Conservation (phyloP, 2,888 invertebrate species). For the Meteorus cinctellus region DNA sequence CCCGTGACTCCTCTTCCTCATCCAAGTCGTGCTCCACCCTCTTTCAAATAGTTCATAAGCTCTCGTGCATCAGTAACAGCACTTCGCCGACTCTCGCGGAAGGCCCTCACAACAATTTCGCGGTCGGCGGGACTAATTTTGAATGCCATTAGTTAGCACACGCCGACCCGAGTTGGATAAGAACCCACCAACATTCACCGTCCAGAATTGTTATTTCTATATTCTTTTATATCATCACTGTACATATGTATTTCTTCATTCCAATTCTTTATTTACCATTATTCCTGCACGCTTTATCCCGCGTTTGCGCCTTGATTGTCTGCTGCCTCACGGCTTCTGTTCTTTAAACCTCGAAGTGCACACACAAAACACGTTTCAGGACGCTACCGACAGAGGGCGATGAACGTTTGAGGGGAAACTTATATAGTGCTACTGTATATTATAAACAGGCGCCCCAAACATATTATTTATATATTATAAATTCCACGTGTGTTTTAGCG, state of each 20-base stretch:
- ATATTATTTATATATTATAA: constrained; percentile 33
- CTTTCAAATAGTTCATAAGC: constrained; percentile 33
- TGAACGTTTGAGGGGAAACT: background rate
- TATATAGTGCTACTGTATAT: constrained; percentile 52
- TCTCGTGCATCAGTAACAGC: constrained; percentile 31
- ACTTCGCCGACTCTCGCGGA: constrained; percentile 25
- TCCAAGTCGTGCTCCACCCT: constrained; percentile 7
- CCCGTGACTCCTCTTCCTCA: constrained; percentile 24
- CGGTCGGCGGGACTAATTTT: constrained; percentile 71
- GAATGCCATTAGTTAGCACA: constrained; percentile 73
- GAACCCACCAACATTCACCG: background rate
- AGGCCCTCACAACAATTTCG: constrained; percentile 65
- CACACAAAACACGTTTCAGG: constrained; percentile 32
- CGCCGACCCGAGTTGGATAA: constrained; percentile 56
- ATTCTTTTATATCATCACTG: constrained; percentile 17
- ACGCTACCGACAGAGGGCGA: constrained; percentile 44
- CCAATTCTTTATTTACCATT: constrained; percentile 23
- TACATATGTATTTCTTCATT: background rate
- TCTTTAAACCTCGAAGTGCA: background rate
- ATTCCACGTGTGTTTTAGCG: constrained; percentile 22
- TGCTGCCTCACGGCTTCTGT: background rate
- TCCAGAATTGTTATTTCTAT: constrained; percentile 39
- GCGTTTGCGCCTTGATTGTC: background rate
- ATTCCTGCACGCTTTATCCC: constrained; percentile 16
- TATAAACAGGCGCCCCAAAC: constrained; percentile 56